Conservation (phyloP, 2,113 vertebrate species). For the Barbus barbus region DNA sequence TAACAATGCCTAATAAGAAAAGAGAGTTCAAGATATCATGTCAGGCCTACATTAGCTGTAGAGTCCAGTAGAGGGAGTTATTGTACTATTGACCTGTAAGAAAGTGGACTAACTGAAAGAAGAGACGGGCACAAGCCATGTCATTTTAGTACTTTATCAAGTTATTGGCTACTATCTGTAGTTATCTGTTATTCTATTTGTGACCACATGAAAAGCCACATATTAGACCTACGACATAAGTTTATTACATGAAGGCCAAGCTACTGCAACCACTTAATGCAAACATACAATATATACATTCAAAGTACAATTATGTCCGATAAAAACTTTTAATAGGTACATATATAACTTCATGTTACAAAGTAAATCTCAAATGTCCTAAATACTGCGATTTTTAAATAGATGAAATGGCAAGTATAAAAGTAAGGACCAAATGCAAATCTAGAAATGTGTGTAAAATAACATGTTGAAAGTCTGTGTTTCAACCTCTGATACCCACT, state of each 20-base stretch:
- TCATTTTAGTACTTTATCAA: slow-evolving; percentile 45
- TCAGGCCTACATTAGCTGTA: not conserved
- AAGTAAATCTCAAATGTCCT: slow-evolving; percentile 81
- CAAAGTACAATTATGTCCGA: slow-evolving; percentile 73
- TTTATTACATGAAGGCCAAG: slow-evolving; percentile 60
- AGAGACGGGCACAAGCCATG: not conserved
- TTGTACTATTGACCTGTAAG: not conserved
- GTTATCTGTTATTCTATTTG: slow-evolving; percentile 13
- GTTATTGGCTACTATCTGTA: not conserved
- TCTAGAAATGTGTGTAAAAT: slow-evolving; percentile 58
- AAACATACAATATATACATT: slow-evolving; percentile 72
- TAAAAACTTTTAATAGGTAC: slow-evolving; percentile 85
- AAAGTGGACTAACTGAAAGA: not conserved
- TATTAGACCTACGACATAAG: slow-evolving; percentile 66
- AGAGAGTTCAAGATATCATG: not conserved
- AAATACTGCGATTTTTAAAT: slow-evolving; percentile 92
- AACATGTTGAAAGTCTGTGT: slow-evolving; percentile 20
- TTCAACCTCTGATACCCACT: not conserved
- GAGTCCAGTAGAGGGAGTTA: slow-evolving; percentile 46
- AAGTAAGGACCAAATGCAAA: slow-evolving; percentile 80
- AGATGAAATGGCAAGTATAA: slow-evolving; percentile 86
- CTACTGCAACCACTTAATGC: slow-evolving; percentile 67
- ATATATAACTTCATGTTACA: slow-evolving; percentile 82
- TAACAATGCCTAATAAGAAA: too few species aligned
- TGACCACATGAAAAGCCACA: slow-evolving; percentile 68